Evolutionary conservation across 2,797 vertebrate genomes (phyloP).

Genomic region (Silurus aristotelis): DNA sequence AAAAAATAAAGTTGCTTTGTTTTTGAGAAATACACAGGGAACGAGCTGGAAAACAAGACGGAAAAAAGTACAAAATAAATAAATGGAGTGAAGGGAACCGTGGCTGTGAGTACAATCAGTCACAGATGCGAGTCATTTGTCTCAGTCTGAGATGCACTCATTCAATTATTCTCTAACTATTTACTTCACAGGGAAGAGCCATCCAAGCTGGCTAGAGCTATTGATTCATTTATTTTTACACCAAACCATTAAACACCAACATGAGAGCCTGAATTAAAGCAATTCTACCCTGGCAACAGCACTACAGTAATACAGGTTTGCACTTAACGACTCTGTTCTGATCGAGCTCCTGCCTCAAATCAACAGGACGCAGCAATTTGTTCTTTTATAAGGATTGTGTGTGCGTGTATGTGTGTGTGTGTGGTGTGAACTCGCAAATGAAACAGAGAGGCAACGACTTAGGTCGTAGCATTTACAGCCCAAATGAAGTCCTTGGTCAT

Average conservation of each 20-base stretch:
- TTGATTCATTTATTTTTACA: conserved; percentile 69
- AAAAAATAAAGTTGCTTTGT: neutral
- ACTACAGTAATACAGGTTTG: conserved; percentile 10
- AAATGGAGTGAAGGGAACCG: conserved; percentile 44
- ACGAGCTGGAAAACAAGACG: neutral
- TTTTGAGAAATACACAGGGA: neutral
- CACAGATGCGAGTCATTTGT: conserved; percentile 76
- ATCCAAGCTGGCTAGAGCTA: conserved; percentile 51
- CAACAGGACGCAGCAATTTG: conserved; percentile 56
- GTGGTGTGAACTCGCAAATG: neutral
- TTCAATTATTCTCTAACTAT: conserved; percentile 75
- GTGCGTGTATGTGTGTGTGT: neutral
- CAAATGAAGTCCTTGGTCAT: conserved; percentile 52
- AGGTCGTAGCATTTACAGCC: conserved; percentile 47
- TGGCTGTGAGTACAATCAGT: conserved; percentile 71
- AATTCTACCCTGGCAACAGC: conserved; percentile 18
- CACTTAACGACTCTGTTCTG: conserved; percentile 38
- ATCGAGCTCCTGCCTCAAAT: conserved; percentile 59
- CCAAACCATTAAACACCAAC: conserved; percentile 59
- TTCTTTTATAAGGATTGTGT: conserved; percentile 55
- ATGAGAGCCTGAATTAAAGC: conserved; percentile 58
- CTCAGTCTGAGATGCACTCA: conserved; percentile 71
- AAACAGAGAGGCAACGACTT: conserved; percentile 22
- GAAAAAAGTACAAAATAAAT: conserved; percentile 32
- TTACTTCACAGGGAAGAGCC: conserved; percentile 64